Base-by-base conservation (phyloP, 1,140 invertebrate species). In the Epicauta chinensis region DNA sequence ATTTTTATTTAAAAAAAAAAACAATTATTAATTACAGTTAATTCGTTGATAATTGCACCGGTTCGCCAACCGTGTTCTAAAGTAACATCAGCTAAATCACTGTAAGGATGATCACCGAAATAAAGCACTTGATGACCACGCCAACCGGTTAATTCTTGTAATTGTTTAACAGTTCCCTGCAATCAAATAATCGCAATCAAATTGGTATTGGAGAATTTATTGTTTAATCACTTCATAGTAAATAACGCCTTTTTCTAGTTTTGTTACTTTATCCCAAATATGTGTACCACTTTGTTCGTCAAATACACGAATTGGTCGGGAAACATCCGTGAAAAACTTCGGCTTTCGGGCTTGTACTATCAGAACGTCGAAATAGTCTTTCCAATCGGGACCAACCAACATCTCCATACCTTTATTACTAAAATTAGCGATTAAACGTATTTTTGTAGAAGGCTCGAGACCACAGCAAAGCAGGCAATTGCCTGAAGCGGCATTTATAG, bases 71-170 rank as follows among this genome's bases (percentile, higher is more conserved):
- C 93, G 73, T 97, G 91, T 69, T 95, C 87, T 7, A 98, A 73
- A 1, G 93, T 97, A 2, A 95, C 91, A 75, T 98, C 95, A 2
- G 94, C 95, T 46, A 98, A 76, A 75, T 98, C 96, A 66, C 87
- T 94, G 74, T 97, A 98, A 0, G 96, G 93, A 77, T 98, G 95
- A 76, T 98, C 95, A 0, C 95, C 96, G 75, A 97, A 97, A 71
- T 98, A 98, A 5, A 98, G 70, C 9, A 98, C 93, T 59, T 91
- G 86, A 60, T 91, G 86, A 0, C 92, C 93, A 45, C 82, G 77
- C 93, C 94, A 98, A 0, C 88, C 90, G 3, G 93, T 98, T 64
- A 96, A 78, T 37, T 93, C 83, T 69, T 93, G 89, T 29, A 98
- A 73, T 64, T 95, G 86, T 64, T 86, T 86, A 6, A 97, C 85